Base-by-base conservation (phyloP, 2,113 vertebrate species). In the Semnopithecus entellus region DNA sequence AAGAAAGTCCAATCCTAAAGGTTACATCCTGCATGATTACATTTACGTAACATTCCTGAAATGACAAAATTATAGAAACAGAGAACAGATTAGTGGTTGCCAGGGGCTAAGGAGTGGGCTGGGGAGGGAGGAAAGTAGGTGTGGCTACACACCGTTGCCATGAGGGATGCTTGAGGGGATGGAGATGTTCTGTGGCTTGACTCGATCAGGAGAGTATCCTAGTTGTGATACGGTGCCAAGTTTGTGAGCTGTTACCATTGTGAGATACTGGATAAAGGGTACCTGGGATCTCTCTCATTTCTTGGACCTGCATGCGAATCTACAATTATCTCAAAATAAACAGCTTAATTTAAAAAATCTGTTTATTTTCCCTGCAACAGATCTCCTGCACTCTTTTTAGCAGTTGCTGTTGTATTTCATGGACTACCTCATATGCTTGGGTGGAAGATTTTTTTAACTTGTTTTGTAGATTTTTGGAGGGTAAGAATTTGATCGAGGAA, bases 191-290 rank as follows among this genome's bases (percentile, higher is more conserved):
- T 83, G n/a, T 52, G 20, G 52, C 50, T 27, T 25, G 45, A 48
- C 59, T 48, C 48, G 43, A 3, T 6, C 17, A 0, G 10, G 16
- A 43, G 8, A 80, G 0, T 38, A 22, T 55, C 0, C 43, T 52
- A 6, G 18, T 25, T 70, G 48, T 50, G 73, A 17, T 13, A 8
- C 16, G 5, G 32, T 25, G 0, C 0, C 5, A 16, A 25, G 22
- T 72, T 76, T 20, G 13, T 50, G 30, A 66, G 75, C 23, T 52
- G 43, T 43, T 64, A 22, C 55, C 35, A 1, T 35, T 14, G 70
- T 57, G 43, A 45, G 30, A 83, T 64, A 22, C 50, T 18, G 35
- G 35, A 3, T 3, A 18, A 20, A 73, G 45, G 45, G 2, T 48
- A 35, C n/a, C 5, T 3, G 2, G 45, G 61, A 6, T n/a, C 45